phyloP scores from a whole-genome alignment of 2,888 invertebrate species.

The Agonopterix arenella region DNA sequence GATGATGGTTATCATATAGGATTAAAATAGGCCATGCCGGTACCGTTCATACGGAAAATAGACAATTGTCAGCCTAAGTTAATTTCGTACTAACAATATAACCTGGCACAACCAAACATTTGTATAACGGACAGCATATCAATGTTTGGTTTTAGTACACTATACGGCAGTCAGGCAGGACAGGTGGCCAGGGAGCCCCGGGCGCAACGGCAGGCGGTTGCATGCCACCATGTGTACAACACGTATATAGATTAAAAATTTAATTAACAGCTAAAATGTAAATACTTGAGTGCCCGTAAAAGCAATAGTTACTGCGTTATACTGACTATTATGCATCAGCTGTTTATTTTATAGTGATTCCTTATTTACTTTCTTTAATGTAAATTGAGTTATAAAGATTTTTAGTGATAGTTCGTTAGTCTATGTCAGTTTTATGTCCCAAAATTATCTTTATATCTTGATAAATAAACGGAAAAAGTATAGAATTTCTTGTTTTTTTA shows the following conservation, averaged over 20 bases:
- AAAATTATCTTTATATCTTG: not conserved
- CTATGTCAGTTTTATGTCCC: not conserved
- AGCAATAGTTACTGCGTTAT: slow-evolving; percentile 16
- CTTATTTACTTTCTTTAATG: not conserved
- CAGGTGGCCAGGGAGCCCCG: slow-evolving; percentile 48
- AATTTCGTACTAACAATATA: too few species aligned
- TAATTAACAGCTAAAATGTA: slow-evolving; percentile 44
- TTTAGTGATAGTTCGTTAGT: not conserved
- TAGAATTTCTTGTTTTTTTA: not conserved
- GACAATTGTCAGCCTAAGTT: too few species aligned
- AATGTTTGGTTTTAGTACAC: too few species aligned
- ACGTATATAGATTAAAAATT: slow-evolving; percentile 43
- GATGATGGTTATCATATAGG: too few species aligned
- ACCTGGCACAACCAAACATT: too few species aligned
- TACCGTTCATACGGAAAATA: too few species aligned
- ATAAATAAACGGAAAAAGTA: not conserved
- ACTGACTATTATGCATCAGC: slow-evolving; percentile 21
- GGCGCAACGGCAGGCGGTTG: slow-evolving; percentile 35
- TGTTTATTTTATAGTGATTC: slow-evolving; percentile 15
- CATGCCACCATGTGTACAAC: slow-evolving; percentile 27
- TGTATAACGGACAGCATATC: too few species aligned
- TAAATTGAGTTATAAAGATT: not conserved
- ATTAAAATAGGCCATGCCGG: too few species aligned
- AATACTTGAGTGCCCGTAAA: slow-evolving; percentile 22
- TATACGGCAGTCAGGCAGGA: slow-evolving; percentile 15